A percentile compares a stretch with the other conserved stretches of the same genome.
These are phyloP conservation scores for Pipistrellus pygmaeus DNA, from an alignment of 2,797 vertebrate species.

Conservation along the genomic window DNA sequence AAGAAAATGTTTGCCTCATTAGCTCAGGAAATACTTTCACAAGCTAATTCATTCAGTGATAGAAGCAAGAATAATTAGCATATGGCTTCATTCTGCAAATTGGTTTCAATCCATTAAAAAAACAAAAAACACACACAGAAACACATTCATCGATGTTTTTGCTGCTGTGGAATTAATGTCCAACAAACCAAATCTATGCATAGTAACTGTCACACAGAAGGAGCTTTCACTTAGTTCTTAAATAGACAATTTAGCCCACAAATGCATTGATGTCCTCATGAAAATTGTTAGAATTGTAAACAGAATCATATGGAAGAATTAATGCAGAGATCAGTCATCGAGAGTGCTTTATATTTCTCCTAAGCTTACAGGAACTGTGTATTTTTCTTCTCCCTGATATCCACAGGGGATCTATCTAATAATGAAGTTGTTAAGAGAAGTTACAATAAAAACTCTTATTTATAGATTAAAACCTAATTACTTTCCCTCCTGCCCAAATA, in stretches of 20 bases:
- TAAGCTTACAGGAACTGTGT: background rate
- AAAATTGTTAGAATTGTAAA: background rate
- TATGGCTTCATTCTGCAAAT: constrained; percentile 62
- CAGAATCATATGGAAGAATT: background rate
- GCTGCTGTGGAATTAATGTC: constrained; percentile 51
- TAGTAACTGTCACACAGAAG: constrained; percentile 9
- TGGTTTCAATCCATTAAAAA: constrained; percentile 56
- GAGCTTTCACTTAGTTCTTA: constrained; percentile 47
- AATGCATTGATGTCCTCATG: background rate
- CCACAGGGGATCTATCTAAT: background rate
- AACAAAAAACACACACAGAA: background rate
- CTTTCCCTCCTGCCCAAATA: background rate
- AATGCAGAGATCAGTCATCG: background rate
- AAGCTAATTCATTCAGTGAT: constrained; percentile 77
- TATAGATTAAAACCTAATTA: background rate
- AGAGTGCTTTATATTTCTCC: constrained; percentile 16
- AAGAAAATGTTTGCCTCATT: constrained; percentile 74
- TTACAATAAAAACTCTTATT: background rate
- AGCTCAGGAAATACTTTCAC: constrained; percentile 73
- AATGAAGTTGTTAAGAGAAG: constrained; percentile 41
- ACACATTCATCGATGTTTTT: constrained; percentile 61
- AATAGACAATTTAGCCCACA: constrained; percentile 1
- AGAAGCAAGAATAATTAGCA: constrained; percentile 71
- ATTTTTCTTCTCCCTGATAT: background rate
- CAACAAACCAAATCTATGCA: constrained; percentile 48